phyloP scores from a whole-genome alignment of 2,888 invertebrate species.

The Acrocyrtus sp. region DNA sequence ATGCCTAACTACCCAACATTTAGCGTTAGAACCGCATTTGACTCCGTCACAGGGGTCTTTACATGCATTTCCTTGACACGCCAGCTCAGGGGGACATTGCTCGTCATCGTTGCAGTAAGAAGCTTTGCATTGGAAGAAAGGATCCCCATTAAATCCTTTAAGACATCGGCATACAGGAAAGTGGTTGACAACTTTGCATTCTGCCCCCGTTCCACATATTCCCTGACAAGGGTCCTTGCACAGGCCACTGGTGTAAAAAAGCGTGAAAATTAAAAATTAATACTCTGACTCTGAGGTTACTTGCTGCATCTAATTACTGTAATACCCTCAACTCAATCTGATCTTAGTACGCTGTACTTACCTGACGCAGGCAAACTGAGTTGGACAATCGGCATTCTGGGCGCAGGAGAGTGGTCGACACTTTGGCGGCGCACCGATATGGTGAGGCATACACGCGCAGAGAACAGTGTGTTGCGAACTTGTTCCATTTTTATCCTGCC shows the following conservation, averaged over 20 bases:
- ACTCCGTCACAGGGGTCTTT: slow-evolving; percentile 61
- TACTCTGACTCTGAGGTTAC: not conserved
- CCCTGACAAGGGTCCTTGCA: slow-evolving; percentile 63
- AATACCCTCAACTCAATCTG: not conserved
- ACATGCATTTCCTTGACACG: slow-evolving; percentile 60
- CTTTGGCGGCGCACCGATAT: slow-evolving; percentile 62
- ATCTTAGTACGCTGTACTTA: slow-evolving; percentile 27
- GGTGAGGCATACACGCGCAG: slow-evolving; percentile 62
- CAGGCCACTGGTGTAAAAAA: slow-evolving; percentile 45
- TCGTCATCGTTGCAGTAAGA: slow-evolving; percentile 62
- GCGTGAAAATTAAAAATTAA: not conserved
- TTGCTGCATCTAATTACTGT: not conserved
- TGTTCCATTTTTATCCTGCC: slow-evolving; percentile 41
- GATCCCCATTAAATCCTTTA: slow-evolving; percentile 63
- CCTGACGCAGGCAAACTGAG: slow-evolving; percentile 62
- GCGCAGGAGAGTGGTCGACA: slow-evolving; percentile 61
- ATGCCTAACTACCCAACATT: slow-evolving; percentile 63
- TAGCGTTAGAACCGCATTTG: slow-evolving; percentile 62
- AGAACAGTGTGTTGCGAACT: slow-evolving; percentile 59
- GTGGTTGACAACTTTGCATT: slow-evolving; percentile 62
- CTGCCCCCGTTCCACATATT: slow-evolving; percentile 59
- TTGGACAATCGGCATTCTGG: slow-evolving; percentile 61
- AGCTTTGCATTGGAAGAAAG: slow-evolving; percentile 63
- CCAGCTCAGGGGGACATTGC: slow-evolving; percentile 62
- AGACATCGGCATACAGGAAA: slow-evolving; percentile 62